Evolutionary conservation across 1,140 invertebrate genomes (phyloP), one percentile per base, ranked within the genome.

Genomic region (Drosophila azteca): DNA sequence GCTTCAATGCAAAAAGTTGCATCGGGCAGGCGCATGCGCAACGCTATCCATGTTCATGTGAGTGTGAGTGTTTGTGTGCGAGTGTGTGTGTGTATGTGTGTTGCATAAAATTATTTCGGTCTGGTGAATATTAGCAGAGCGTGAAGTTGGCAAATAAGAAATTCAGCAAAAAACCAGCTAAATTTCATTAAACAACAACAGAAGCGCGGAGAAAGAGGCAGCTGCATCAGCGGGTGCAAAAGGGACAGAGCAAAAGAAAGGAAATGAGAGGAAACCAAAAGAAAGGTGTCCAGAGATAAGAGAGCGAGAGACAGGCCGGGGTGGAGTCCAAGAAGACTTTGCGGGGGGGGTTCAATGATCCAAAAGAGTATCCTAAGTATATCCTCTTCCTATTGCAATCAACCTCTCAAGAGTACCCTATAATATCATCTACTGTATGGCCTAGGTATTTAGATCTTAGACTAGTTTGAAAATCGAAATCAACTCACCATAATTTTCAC

Each of bases 401-500:
- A 39, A 39, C 11, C 11, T 3, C 1, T 5, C 35, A 13, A 39
- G 35, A 39, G 35, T 39, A 39, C 11, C 11, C 35, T 13, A 39
- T 4, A 13, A 11, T n/a, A n/a, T 0, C 17, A 20, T 20, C 0
- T 20, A 20, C 17, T 20, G 17, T 20, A 1, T 20, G 17, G 0
- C 17, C 17, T 20, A 20, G 17, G 17, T 53, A 41, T 20, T 3
- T 5, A 26, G 1, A 24, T 54, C 15, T 31, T 0, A 15, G 20
- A 29, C 11, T 13, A 29, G 9, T 26, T 15, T 3, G 17, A 55
- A 66, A 61, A 35, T 65, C 41, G 67, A 52, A 62, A 58, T 82
- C 55, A 53, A 81, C 94, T 94, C 90, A 94, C 94, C 93, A 92
- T 94, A 94, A 90, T 93, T 93, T 84, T 93, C 93, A 89, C 93